A percentile compares a stretch with the other conserved stretches of the same genome.
These are phyloP conservation scores for Tachyglossus aculeatus DNA, from an alignment of 2,797 vertebrate genomes.

Conservation along the genomic window DNA sequence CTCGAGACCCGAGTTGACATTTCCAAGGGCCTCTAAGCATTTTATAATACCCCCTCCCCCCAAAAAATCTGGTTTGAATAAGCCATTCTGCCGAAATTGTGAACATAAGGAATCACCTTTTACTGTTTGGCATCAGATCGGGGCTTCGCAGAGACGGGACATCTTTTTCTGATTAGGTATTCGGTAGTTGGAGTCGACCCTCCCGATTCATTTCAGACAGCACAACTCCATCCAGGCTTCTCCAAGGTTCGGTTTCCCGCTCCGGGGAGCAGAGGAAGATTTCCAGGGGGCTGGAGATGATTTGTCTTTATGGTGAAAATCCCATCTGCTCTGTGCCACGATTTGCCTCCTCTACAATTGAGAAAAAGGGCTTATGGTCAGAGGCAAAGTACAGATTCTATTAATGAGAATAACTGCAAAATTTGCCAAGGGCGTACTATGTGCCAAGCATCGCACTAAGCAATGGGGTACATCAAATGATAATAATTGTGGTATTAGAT, in stretches of 20 bases:
- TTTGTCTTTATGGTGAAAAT: constrained; percentile 46
- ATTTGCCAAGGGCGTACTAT: no score
- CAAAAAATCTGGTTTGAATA: constrained; percentile 99
- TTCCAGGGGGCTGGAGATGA: constrained; percentile 35
- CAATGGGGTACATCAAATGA: no score
- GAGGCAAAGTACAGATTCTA: no score
- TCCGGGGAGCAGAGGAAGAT: constrained; percentile 44
- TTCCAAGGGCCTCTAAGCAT: constrained; percentile 99
- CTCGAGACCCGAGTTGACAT: constrained; percentile 97
- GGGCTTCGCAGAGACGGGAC: constrained; percentile 81
- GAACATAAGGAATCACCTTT: constrained; percentile 92
- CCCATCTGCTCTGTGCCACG: constrained; percentile 34
- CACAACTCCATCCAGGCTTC: constrained; percentile 53
- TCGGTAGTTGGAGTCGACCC: constrained; percentile 88
- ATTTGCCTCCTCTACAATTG: constrained; percentile 48
- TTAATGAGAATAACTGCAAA: no score
- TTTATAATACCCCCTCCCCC: constrained; percentile 96
- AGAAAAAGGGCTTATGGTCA: no score
- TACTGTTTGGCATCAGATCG: constrained; percentile 80
- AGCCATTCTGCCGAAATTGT: constrained; percentile 90
- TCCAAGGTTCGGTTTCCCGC: constrained; percentile 51
- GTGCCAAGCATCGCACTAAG: no score
- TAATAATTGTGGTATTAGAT: no score
- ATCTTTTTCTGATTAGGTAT: constrained; percentile 98
- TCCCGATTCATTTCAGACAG: constrained; percentile 90